Conservation (phyloP, 2,113 vertebrate species). For the Hassar affinis region DNA sequence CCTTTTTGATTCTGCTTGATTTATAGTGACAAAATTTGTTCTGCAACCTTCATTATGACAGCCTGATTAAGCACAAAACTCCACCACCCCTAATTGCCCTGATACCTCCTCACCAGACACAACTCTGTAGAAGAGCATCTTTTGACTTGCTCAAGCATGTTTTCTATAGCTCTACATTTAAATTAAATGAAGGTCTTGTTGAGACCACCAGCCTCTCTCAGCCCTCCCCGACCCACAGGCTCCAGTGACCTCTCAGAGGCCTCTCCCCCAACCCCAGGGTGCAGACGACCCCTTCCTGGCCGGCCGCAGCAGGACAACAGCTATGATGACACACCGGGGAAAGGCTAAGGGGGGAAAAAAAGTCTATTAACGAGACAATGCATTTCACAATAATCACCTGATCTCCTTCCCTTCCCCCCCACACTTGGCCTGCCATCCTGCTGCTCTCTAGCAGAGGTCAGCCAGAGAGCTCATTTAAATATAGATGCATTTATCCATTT, state of each 20-base stretch:
- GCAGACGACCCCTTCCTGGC: slow-evolving; percentile 55
- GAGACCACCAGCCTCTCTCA: slow-evolving; percentile 44
- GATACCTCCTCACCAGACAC: slow-evolving; percentile 30
- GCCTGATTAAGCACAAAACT: slow-evolving; percentile 36
- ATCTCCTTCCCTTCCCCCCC: slow-evolving; percentile 20
- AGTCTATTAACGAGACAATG: slow-evolving; percentile 61
- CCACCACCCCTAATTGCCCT: not conserved
- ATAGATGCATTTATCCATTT: slow-evolving; percentile 57
- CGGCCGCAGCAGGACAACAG: slow-evolving; percentile 32
- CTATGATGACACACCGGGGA: slow-evolving; percentile 55
- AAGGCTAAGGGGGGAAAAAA: slow-evolving; percentile 46
- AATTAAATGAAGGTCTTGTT: slow-evolving; percentile 57
- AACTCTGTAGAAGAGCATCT: slow-evolving; percentile 48
- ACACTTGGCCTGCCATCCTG: slow-evolving; percentile 37
- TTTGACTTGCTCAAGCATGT: slow-evolving; percentile 49
- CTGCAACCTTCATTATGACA: slow-evolving; percentile 35
- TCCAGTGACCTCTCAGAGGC: slow-evolving; percentile 59
- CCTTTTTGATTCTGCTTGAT: slow-evolving; percentile 25
- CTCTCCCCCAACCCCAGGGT: slow-evolving; percentile 50
- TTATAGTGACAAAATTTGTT: slow-evolving; percentile 18
- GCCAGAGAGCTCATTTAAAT: slow-evolving; percentile 61
- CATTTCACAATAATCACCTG: slow-evolving; percentile 60
- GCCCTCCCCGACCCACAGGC: slow-evolving; percentile 45
- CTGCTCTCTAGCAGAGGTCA: slow-evolving; percentile 55
- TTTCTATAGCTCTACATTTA: slow-evolving; percentile 55